Evolutionary conservation across 2,797 vertebrate species (phyloP).

Genomic region (Cetoscarus ocellatus): DNA sequence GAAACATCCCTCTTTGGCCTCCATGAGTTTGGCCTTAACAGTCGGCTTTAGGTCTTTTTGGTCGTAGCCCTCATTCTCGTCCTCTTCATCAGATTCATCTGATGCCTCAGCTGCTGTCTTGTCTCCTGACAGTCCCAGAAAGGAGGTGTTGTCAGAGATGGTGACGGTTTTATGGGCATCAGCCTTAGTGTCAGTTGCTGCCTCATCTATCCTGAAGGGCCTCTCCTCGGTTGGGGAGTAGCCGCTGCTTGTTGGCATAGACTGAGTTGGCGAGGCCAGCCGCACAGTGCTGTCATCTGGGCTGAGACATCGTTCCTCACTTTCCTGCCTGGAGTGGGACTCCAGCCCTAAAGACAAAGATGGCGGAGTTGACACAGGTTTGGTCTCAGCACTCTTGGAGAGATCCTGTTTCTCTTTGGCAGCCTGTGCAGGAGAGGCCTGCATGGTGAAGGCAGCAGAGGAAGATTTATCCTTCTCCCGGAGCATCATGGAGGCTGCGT

Average conservation of each 20-base stretch:
- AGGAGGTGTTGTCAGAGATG: constrained; percentile 66
- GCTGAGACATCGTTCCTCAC: constrained; percentile 94
- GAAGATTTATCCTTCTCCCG: constrained; percentile 63
- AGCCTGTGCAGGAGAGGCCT: constrained; percentile 53
- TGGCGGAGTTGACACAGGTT: constrained; percentile 81
- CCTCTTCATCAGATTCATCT: constrained; percentile 82
- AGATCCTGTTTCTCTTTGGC: constrained; percentile 64
- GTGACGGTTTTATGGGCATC: constrained; percentile 66
- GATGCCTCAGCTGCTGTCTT: constrained; percentile 73
- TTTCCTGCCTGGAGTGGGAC: constrained; percentile 85
- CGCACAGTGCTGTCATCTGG: constrained; percentile 98
- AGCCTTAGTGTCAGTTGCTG: constrained; percentile 89
- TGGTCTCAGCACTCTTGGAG: constrained; percentile 68
- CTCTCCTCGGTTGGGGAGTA: constrained; percentile 94
- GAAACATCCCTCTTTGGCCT: constrained; percentile 94
- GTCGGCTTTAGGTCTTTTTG: constrained; percentile 78
- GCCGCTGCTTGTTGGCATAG: constrained; percentile 92
- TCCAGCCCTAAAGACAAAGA: constrained; percentile 76
- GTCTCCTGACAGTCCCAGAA: constrained; percentile 62
- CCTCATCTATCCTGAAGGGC: constrained; percentile 77
- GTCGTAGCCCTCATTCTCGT: constrained; percentile 70
- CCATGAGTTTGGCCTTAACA: constrained; percentile 85
- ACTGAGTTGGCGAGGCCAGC: constrained; percentile 94
- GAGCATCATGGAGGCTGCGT: constrained; percentile 76
- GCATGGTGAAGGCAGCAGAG: constrained; percentile 47